These are phyloP conservation scores for Leucopsar rothschildi DNA, from an alignment of 2,113 vertebrate species.

Conservation along the genomic window DNA sequence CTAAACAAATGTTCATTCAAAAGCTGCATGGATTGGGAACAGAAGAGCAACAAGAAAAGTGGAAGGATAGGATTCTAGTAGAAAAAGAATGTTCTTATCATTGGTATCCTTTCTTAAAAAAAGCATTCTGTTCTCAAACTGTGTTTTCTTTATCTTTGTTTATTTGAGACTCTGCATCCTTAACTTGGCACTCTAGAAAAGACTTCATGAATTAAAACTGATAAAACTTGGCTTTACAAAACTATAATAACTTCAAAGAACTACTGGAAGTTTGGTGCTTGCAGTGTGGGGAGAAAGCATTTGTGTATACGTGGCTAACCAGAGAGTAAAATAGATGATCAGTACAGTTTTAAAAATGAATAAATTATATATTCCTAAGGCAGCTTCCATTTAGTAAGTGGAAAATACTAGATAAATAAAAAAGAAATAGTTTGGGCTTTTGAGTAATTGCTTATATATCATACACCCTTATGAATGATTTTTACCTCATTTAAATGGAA, in stretches of 20 bases:
- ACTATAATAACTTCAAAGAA: background rate
- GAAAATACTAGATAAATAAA: background rate
- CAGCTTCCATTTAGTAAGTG: background rate
- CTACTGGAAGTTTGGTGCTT: background rate
- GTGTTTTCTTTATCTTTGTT: background rate
- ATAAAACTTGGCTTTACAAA: background rate
- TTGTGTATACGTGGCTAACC: fast-evolving
- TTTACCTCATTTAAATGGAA: background rate
- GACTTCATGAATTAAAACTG: background rate
- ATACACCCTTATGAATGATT: background rate
- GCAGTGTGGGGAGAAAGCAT: background rate
- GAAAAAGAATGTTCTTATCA: background rate
- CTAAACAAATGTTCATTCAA: background rate
- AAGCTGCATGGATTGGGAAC: background rate
- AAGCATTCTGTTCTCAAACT: background rate
- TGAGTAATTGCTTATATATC: background rate
- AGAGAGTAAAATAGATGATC: background rate
- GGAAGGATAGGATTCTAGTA: background rate
- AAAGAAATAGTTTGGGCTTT: background rate
- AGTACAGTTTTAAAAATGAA: background rate
- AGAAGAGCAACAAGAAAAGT: background rate
- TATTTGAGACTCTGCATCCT: background rate
- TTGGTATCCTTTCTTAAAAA: background rate
- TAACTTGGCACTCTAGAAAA: background rate
- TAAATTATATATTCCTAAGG: background rate